These are phyloP conservation scores for Edolisoma coerulescens DNA, from an alignment of 2,113 vertebrate genomes.

Conservation along the genomic window DNA sequence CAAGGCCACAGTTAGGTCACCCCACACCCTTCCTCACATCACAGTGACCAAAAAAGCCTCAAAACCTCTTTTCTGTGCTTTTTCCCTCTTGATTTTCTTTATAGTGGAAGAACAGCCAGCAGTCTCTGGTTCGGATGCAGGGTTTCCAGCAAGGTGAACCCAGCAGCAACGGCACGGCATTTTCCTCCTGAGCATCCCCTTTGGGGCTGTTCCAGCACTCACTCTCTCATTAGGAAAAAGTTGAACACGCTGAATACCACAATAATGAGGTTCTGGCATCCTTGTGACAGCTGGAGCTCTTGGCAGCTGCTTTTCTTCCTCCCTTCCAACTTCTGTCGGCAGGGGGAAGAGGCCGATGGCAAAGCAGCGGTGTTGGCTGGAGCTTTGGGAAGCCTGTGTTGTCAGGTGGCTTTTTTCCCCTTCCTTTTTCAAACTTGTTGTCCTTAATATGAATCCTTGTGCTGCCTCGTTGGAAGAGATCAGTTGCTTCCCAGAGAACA, in stretches of 20 bases:
- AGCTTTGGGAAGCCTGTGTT: neutral
- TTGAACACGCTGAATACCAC: neutral
- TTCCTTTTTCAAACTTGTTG: neutral
- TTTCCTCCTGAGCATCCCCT: neutral
- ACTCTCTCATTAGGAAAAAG: neutral
- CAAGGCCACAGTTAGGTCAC: neutral
- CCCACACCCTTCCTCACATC: neutral
- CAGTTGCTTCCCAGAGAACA: neutral
- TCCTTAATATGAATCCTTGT: neutral
- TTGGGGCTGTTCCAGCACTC: neutral
- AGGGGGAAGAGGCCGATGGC: neutral
- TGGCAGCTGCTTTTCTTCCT: neutral
- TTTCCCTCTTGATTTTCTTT: neutral
- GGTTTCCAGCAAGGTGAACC: neutral
- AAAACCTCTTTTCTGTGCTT: neutral
- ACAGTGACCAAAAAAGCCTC: neutral
- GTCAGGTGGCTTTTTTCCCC: fast-evolving
- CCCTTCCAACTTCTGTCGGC: neutral
- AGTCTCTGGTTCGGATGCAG: neutral
- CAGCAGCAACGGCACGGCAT: fast-evolving
- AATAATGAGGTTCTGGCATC: neutral
- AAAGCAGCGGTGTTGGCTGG: neutral
- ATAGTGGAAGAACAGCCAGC: neutral
- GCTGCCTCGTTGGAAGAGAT: neutral
- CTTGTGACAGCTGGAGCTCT: neutral